Base-by-base conservation (phyloP, 2,113 vertebrate genomes). In the Corynorhinus townsendii region DNA sequence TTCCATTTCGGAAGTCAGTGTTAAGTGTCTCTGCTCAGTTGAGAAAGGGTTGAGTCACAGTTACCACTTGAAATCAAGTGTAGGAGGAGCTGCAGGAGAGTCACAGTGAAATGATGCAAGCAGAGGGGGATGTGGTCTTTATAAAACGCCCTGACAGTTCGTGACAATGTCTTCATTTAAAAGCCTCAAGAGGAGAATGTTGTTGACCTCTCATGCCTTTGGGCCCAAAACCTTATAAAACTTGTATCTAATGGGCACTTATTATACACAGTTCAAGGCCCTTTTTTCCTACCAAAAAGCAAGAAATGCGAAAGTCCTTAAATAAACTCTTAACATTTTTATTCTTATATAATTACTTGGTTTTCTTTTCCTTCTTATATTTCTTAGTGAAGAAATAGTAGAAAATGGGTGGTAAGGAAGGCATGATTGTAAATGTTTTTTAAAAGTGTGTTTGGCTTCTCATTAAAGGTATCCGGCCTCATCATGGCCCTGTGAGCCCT, bases 391-490 rank as follows among this genome's bases (percentile, higher is more conserved):
- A 62, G 59, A 62, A 62, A 12, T 28, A 62, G 80, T 14, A 86
- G 83, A 95, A 96, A 91, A 87, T 59, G 28, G 7, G 22, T 90
- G 54, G 5, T 52, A 62, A 96, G 85, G 91, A 83, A 82, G 59
- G 38, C n/a, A 85, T 91, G 84, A 89, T 52, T 86, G 8, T 91
- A 86, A 69, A 4, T 49, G 26, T 68, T 75, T 56, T 64, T 19
- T 10, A 45, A 28, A 89, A 73, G 38, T 38, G 16, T 89, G 62
- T 72, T 90, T 91, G 80, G 35, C 56, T 91, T 43, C 64, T 94
- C 15, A 94, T 76, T 95, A 95, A 89, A 94, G 30, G 15, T 84
- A 88, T 92, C 43, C 33, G 73, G 22, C 72, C 71, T 73, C 85
- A 81, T 90, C 35, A 62, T 3, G 77, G 82, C 88, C 6, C 8